Conservation (phyloP, 2,113 vertebrate genomes). For the Platycercus adscitus region DNA sequence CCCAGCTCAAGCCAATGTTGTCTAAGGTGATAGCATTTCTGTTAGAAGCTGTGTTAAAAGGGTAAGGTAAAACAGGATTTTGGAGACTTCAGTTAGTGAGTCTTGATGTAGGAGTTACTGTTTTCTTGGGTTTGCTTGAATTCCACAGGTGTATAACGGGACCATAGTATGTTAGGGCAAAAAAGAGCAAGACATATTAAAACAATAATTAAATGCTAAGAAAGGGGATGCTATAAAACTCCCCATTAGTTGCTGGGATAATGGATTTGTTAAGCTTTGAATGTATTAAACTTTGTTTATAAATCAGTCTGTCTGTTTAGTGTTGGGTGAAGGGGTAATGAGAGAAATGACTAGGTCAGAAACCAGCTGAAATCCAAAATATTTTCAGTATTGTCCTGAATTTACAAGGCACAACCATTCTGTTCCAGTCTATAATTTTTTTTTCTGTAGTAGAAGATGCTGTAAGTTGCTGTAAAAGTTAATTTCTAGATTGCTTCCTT, state of each 20-base stretch:
- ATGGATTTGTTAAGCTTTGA: background rate
- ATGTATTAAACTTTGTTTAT: background rate
- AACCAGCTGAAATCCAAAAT: background rate
- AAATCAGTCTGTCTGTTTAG: background rate
- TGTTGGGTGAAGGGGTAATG: background rate
- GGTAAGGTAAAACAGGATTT: background rate
- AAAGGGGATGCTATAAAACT: background rate
- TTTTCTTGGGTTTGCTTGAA: background rate
- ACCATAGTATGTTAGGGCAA: background rate
- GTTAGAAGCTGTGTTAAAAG: background rate
- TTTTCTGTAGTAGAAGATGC: background rate
- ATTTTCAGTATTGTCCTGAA: background rate
- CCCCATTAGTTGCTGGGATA: background rate
- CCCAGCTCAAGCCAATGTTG: background rate
- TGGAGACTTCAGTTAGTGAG: background rate
- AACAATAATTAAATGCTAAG: background rate
- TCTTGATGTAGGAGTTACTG: background rate
- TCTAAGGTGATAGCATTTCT: background rate
- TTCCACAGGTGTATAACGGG: background rate
- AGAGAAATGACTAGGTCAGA: background rate
- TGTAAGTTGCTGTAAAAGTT: background rate
- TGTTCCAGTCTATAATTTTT: background rate
- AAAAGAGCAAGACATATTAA: background rate
- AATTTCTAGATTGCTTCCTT: background rate
- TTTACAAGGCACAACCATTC: background rate